A percentile compares a stretch with the other conserved stretches of the same genome.
These are phyloP conservation scores for Alauda arvensis DNA, from an alignment of 2,797 vertebrate genomes.

Conservation along the genomic window DNA sequence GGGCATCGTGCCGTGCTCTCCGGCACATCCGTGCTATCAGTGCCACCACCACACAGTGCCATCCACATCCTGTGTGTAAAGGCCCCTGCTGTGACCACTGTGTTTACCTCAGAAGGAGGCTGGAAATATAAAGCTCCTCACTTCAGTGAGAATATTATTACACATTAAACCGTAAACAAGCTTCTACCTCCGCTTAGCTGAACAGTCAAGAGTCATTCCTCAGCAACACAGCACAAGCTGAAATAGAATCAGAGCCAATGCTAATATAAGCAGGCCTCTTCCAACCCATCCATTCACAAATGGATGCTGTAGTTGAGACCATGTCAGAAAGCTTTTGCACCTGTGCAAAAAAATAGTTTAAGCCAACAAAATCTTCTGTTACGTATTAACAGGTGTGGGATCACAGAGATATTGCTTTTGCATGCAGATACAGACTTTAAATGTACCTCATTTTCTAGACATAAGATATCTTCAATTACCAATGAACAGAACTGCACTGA, in stretches of 20 bases:
- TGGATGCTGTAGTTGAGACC: not conserved
- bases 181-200: not conserved
- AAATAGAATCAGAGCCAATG: constrained; percentile 22
- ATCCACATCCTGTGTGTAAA: not conserved
- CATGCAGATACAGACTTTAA: not conserved
- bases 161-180: constrained; percentile 4
- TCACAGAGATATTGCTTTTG: too few species aligned
- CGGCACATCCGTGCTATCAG: accelerated
- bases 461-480: not conserved
- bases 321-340: not conserved
- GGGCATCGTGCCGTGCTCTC: not conserved
- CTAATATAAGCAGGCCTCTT: not conserved
- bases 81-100: not conserved
- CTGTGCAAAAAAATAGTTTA: not conserved
- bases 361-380: not conserved
- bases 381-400: not conserved
- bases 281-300: not conserved
- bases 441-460: not conserved
- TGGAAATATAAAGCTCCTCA: not conserved
- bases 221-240: not conserved
- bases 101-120: not conserved
- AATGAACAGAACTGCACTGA: not conserved
- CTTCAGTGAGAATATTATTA: not conserved
- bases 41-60: too few species aligned
- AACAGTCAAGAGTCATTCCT: constrained; percentile 1